phyloP scores from a whole-genome alignment of 2,797 vertebrate species.

The Pempheris klunzingeri region DNA sequence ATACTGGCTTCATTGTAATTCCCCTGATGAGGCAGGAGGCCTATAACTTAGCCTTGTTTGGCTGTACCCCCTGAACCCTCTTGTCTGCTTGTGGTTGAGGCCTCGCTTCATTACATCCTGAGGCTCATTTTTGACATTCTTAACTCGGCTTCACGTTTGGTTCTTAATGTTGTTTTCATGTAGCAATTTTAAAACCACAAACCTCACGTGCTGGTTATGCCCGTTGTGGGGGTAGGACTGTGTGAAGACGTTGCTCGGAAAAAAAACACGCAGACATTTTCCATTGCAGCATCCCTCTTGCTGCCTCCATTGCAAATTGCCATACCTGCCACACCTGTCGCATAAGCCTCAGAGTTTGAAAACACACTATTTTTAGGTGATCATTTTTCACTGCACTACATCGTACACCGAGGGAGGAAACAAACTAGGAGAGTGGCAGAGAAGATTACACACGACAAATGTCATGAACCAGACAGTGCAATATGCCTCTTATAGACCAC shows the following conservation, averaged over 20 bases:
- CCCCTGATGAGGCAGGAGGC: slow-evolving; percentile 43
- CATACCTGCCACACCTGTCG: slow-evolving; percentile 31
- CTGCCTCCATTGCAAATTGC: slow-evolving; percentile 10
- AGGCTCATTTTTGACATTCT: slow-evolving; percentile 64
- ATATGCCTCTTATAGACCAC: slow-evolving; percentile 40
- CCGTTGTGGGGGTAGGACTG: neutral
- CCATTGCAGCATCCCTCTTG: neutral
- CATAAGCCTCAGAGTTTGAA: slow-evolving; percentile 9
- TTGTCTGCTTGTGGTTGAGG: slow-evolving; percentile 51
- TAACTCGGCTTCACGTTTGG: slow-evolving; percentile 37
- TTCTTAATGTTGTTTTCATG: slow-evolving; percentile 46
- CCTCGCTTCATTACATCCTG: slow-evolving; percentile 56
- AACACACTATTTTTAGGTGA: slow-evolving; percentile 12
- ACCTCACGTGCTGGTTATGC: neutral
- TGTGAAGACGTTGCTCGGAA: neutral
- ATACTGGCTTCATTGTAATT: slow-evolving; percentile 48
- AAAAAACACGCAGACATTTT: slow-evolving; percentile 27
- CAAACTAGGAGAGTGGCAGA: slow-evolving; percentile 23
- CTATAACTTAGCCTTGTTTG: slow-evolving; percentile 48
- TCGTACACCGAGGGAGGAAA: slow-evolving; percentile 20
- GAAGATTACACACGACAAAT: slow-evolving; percentile 43
- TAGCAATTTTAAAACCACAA: slow-evolving; percentile 40
- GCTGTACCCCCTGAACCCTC: neutral
- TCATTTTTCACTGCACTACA: slow-evolving; percentile 1
- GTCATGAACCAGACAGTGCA: slow-evolving; percentile 60